These are phyloP conservation scores for Drosophila baimaii DNA, from an alignment of 1,140 invertebrate species.

Conservation along the genomic window DNA sequence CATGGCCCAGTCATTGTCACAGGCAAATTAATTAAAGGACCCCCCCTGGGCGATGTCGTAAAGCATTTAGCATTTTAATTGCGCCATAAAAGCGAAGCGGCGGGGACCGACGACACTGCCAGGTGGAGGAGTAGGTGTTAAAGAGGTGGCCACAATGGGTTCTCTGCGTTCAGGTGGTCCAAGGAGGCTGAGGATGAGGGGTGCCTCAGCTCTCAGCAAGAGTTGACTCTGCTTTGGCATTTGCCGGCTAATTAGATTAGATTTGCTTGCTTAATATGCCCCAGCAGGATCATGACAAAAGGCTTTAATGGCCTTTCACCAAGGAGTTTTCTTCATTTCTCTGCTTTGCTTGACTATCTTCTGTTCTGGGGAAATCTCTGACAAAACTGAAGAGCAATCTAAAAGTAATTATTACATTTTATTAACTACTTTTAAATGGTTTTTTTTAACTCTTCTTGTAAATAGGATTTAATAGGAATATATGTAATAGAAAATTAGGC, in stretches of 20 bases:
- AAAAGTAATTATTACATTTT: not conserved
- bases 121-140: slow-evolving; percentile 23
- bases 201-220: slow-evolving; percentile 7
- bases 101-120: slow-evolving; percentile 11
- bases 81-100: slow-evolving; percentile 63
- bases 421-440: not conserved
- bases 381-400: slow-evolving; percentile 9
- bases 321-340: not conserved
- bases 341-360: not conserved
- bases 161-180: slow-evolving; percentile 14
- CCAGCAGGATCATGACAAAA: slow-evolving; percentile 47
- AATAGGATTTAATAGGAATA: not conserved
- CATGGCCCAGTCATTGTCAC: slow-evolving; percentile 44
- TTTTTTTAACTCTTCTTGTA: not conserved
- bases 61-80: slow-evolving; percentile 81
- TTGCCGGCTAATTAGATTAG: slow-evolving; percentile 76
- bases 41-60: slow-evolving; percentile 62
- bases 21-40: slow-evolving; percentile 76
- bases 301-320: slow-evolving; percentile 29
- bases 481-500: not conserved
- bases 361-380: slow-evolving; percentile 8
- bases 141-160: slow-evolving; percentile 2
- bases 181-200: not conserved
- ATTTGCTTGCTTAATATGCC: slow-evolving; percentile 56
- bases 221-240: slow-evolving; percentile 54